phyloP scores from a whole-genome alignment of 2,113 vertebrate species.

The Pampusana beccarii region DNA sequence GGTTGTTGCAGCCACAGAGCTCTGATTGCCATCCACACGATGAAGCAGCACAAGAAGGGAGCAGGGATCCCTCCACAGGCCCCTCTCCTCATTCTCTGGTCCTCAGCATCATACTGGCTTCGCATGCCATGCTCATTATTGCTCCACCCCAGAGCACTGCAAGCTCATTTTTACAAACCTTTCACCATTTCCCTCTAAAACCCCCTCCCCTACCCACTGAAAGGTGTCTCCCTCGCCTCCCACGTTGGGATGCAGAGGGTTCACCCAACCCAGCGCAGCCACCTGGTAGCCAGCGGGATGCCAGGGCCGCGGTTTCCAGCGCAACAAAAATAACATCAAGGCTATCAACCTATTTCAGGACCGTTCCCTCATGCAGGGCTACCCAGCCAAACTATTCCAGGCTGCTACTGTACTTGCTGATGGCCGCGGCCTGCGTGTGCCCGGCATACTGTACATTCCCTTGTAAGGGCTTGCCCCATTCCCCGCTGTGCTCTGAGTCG shows the following conservation, averaged over 20 bases:
- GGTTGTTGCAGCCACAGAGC: neutral
- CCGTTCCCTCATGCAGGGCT: neutral
- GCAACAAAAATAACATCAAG: constrained; percentile 58
- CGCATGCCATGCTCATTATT: rapidly evolving
- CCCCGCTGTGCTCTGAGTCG: neutral
- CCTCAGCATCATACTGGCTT: neutral
- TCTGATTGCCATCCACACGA: rapidly evolving
- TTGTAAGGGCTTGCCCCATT: constrained; percentile 64
- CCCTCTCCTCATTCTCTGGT: neutral
- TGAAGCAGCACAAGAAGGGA: neutral
- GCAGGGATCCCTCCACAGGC: neutral
- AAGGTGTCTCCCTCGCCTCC: neutral
- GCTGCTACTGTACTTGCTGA: constrained; percentile 64
- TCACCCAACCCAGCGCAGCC: neutral
- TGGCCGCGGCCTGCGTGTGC: neutral
- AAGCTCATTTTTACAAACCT: neutral
- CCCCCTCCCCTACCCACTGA: rapidly evolving
- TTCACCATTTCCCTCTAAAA: neutral
- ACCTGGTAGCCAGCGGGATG: neutral
- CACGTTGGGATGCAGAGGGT: neutral
- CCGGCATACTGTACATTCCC: constrained; percentile 66
- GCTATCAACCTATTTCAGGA: constrained; percentile 61
- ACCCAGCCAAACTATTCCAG: constrained; percentile 50
- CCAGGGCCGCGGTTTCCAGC: constrained; percentile 27
- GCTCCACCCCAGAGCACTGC: neutral